Conservation (phyloP, 2,888 invertebrate species). For the Boloria euphrosyne region DNA sequence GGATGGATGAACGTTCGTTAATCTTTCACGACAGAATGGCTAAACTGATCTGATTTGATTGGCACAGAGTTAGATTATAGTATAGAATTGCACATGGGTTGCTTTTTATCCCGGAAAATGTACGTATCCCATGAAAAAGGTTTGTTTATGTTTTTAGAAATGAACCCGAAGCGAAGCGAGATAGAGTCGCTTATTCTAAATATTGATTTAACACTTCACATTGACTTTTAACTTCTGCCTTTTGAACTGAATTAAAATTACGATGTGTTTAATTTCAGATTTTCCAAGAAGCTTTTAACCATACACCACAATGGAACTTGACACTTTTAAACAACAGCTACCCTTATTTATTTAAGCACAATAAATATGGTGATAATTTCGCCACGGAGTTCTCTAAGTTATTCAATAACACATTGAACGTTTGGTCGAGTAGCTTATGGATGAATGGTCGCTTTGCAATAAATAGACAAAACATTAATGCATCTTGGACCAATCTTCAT, state of each 20-base stretch:
- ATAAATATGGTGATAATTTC: conserved; percentile 81
- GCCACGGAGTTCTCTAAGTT: conserved; percentile 54
- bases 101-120: no score
- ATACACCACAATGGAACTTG: conserved; percentile 79
- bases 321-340: conserved; percentile 49
- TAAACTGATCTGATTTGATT: no score
- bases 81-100: no score
- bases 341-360: conserved; percentile 74
- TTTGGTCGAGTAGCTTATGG: conserved; percentile 61
- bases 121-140: no score
- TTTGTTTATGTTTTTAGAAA: no score
- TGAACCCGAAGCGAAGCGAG: no score
- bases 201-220: not conserved
- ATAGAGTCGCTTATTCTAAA: no score
- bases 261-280: conserved; percentile 49
- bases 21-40: no score
- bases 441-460: conserved; percentile 58
- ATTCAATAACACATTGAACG: conserved; percentile 46
- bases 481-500: conserved; percentile 83
- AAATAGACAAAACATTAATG: conserved; percentile 77
- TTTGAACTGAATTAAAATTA: not conserved
- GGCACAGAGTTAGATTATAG: no score
- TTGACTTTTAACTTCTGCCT: not conserved
- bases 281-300: conserved; percentile 68
- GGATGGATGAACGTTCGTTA: no score